Conservation (phyloP, 2,888 invertebrate species). For the Rhingia campestris region DNA sequence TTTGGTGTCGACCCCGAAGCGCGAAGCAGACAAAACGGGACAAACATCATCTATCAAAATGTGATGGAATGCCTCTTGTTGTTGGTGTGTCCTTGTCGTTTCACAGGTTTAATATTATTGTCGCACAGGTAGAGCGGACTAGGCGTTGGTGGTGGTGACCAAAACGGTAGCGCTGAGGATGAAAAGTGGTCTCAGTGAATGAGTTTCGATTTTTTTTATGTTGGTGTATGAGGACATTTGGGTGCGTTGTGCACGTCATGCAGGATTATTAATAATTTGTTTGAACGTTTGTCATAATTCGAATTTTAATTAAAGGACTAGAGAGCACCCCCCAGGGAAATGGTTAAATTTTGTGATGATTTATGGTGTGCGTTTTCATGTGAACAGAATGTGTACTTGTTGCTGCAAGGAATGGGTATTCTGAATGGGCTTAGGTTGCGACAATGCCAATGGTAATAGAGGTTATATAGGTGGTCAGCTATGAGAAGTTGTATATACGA, state of each 20-base stretch:
- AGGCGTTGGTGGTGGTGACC: constrained; percentile 12
- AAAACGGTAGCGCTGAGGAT: constrained; percentile 3
- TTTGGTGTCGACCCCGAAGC: constrained; percentile 27
- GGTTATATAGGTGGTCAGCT: too few species aligned
- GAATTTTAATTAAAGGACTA: constrained; percentile 64
- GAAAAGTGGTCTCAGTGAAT: constrained; percentile 16
- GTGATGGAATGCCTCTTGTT: constrained; percentile 54
- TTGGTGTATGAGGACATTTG: constrained; percentile 6
- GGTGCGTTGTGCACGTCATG: constrained; percentile 61
- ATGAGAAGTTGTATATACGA: too few species aligned
- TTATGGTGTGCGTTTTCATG: constrained; percentile 36
- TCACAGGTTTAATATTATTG: constrained; percentile 51
- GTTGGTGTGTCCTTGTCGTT: constrained; percentile 24
- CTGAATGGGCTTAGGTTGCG: neutral
- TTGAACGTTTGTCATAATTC: constrained; percentile 65
- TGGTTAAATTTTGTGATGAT: constrained; percentile 40
- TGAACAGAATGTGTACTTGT: constrained; percentile 18
- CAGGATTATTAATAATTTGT: constrained; percentile 70
- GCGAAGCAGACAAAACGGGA: constrained; percentile 38
- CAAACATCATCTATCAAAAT: constrained; percentile 61
- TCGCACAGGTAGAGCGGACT: constrained; percentile 30
- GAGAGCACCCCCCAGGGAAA: constrained; percentile 24
- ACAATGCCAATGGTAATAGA: too few species aligned
- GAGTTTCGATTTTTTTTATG: constrained; percentile 15
- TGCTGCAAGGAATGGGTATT: constrained; percentile 1